A percentile compares a stretch with the other conserved stretches of the same genome.
Evolutionary conservation across 2,888 invertebrate genomes (phyloP).

Genomic region (Diadromus collaris): DNA sequence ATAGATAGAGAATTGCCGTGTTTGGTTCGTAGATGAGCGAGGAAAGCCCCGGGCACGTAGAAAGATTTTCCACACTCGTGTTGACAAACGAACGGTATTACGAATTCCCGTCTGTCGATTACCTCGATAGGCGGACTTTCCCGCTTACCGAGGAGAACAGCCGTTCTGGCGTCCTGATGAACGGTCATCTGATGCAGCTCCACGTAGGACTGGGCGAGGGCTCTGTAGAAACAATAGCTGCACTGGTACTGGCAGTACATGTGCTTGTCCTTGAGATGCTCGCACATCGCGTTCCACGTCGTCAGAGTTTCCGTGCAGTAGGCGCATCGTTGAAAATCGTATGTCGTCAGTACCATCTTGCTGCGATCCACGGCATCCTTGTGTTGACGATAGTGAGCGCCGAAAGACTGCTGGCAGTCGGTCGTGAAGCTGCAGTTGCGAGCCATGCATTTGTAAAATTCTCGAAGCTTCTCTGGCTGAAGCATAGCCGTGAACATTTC

Average conservation of each 20-base stretch:
- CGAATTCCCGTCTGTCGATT: constrained; percentile 69
- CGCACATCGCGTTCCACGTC: constrained; percentile 80
- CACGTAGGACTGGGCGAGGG: constrained; percentile 83
- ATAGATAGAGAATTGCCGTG: constrained; percentile 63
- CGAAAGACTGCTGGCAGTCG: constrained; percentile 75
- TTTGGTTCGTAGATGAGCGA: constrained; percentile 73
- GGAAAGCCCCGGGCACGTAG: constrained; percentile 76
- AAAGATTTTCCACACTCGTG: constrained; percentile 77
- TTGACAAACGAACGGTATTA: constrained; percentile 75
- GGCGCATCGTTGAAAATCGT: constrained; percentile 82
- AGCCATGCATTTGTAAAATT: constrained; percentile 83
- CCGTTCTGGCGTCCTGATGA: constrained; percentile 49
- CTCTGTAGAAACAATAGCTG: constrained; percentile 86
- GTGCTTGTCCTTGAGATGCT: constrained; percentile 85
- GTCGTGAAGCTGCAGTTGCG: constrained; percentile 81
- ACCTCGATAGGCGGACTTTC: constrained; percentile 67
- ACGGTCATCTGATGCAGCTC: constrained; percentile 82
- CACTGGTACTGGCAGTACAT: constrained; percentile 84
- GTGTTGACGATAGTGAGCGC: constrained; percentile 79
- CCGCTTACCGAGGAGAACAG: constrained; percentile 60
- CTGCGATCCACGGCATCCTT: constrained; percentile 59
- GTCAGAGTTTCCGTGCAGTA: constrained; percentile 82
- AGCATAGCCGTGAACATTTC: constrained; percentile 77
- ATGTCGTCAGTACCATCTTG: constrained; percentile 74
- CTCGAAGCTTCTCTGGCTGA: constrained; percentile 75